Percentiles rank a stretch among this genome's conserved stretches.
These are phyloP conservation scores for Mus pahari DNA, from an alignment of 2,113 vertebrate species.

Conservation along the genomic window DNA sequence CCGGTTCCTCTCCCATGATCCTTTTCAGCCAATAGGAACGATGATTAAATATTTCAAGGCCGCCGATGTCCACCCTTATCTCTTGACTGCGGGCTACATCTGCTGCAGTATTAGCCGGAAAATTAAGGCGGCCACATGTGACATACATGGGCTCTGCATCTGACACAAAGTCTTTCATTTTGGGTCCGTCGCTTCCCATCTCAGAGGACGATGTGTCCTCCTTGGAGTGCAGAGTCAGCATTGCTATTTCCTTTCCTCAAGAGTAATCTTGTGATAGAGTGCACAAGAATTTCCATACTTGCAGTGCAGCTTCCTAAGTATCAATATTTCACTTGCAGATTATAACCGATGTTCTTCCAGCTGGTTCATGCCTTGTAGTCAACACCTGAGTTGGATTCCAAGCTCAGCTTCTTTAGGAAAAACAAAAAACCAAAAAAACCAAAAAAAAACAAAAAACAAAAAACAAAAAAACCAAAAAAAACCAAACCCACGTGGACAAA, in stretches of 20 bases:
- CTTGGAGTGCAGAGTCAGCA: background rate
- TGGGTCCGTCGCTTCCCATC: background rate
- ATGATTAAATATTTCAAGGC: background rate
- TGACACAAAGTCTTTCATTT: background rate
- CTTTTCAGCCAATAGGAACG: background rate
- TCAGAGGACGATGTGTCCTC: background rate
- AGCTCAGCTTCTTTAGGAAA: background rate
- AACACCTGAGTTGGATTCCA: background rate
- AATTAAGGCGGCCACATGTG: background rate
- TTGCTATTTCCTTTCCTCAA: no score
- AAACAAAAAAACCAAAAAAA: no score
- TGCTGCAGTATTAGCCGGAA: background rate
- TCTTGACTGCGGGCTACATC: background rate
- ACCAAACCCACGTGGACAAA: background rate
- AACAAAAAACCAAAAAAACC: background rate
- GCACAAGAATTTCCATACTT: accelerated
- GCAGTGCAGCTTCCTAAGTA: background rate
- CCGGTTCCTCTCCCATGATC: background rate
- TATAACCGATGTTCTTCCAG: background rate
- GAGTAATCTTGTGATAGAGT: background rate
- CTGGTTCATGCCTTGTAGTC: background rate
- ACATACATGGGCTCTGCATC: background rate
- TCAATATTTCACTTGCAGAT: background rate
- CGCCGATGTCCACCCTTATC: background rate
- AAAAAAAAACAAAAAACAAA: no score